Conservation (phyloP, 1,140 invertebrate genomes). For the Zaprionus africanus region DNA sequence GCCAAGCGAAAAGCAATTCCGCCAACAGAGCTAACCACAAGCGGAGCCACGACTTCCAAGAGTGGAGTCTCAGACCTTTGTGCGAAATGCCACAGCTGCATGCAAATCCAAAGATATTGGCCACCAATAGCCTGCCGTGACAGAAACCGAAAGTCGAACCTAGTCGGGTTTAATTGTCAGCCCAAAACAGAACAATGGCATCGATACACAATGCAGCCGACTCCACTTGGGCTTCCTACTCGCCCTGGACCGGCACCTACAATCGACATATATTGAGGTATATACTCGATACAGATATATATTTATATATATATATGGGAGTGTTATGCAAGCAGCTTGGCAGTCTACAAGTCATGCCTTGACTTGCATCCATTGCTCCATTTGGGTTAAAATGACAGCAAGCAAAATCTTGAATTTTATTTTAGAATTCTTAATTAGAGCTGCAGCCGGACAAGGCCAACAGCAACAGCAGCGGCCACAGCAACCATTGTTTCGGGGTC, state of each 20-base stretch:
- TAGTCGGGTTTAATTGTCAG: slow-evolving; percentile 65
- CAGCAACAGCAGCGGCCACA: not conserved
- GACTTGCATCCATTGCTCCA: slow-evolving; percentile 1
- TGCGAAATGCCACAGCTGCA: slow-evolving; percentile 61
- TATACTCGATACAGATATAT: not conserved
- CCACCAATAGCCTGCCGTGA: slow-evolving; percentile 41
- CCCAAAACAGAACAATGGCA: slow-evolving; percentile 69
- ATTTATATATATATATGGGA: not conserved
- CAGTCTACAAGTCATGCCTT: not conserved
- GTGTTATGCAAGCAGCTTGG: not conserved
- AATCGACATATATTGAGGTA: not conserved
- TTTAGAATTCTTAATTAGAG: slow-evolving; percentile 37
- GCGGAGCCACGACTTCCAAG: slow-evolving; percentile 49
- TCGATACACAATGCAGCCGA: slow-evolving; percentile 32
- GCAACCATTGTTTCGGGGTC: slow-evolving; percentile 26
- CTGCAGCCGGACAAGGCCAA: slow-evolving; percentile 34
- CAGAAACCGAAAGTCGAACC: slow-evolving; percentile 43
- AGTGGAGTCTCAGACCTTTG: slow-evolving; percentile 54
- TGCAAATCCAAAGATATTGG: slow-evolving; percentile 63
- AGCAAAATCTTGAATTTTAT: slow-evolving; percentile 19
- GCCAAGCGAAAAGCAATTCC: slow-evolving; percentile 1
- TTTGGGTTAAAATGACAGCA: not conserved
- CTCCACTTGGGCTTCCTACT: slow-evolving; percentile 42
- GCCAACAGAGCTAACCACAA: not conserved
- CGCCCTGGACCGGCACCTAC: slow-evolving; percentile 25